Evolutionary conservation across 2,797 vertebrate species (phyloP).

Genomic region (Periparus ater): DNA sequence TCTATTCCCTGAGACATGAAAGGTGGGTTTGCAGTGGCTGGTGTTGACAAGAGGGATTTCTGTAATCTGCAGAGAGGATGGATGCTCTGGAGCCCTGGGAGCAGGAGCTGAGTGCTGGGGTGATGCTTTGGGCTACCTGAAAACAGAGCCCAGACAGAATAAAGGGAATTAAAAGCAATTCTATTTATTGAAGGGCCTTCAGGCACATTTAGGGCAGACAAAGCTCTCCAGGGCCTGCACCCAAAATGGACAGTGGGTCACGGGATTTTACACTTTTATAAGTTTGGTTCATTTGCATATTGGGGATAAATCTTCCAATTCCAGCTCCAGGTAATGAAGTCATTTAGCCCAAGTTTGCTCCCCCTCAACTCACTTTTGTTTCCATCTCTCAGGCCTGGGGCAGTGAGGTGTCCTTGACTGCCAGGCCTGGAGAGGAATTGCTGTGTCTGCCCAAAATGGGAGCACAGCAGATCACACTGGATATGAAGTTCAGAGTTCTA

Average conservation of each 20-base stretch:
- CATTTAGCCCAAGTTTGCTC: rapidly evolving
- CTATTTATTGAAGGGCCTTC: not conserved
- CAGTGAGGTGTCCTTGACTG: not conserved
- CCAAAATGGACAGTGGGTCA: rapidly evolving
- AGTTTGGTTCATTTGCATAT: too few relatives aligned
- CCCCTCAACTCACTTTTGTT: rapidly evolving
- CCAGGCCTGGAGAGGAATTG: not conserved
- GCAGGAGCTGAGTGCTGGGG: not conserved
- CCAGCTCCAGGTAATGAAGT: not conserved
- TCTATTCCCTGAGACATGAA: not conserved
- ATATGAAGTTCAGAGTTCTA: rapidly evolving
- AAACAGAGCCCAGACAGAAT: not conserved
- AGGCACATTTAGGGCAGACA: rapidly evolving
- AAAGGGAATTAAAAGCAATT: not conserved
- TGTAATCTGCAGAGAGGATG: rapidly evolving
- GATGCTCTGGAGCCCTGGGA: rapidly evolving
- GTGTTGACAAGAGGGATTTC: not conserved
- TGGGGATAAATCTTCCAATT: not conserved
- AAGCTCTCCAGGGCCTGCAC: rapidly evolving
- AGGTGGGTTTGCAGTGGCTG: not conserved
- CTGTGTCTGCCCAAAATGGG: not conserved
- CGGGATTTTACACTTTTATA: rapidly evolving
- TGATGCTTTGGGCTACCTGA: too few relatives aligned
- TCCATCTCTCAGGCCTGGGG: rapidly evolving
- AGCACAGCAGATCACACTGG: rapidly evolving